Conservation (phyloP, 2,888 invertebrate species). For the Caenorhabditis sp. region DNA sequence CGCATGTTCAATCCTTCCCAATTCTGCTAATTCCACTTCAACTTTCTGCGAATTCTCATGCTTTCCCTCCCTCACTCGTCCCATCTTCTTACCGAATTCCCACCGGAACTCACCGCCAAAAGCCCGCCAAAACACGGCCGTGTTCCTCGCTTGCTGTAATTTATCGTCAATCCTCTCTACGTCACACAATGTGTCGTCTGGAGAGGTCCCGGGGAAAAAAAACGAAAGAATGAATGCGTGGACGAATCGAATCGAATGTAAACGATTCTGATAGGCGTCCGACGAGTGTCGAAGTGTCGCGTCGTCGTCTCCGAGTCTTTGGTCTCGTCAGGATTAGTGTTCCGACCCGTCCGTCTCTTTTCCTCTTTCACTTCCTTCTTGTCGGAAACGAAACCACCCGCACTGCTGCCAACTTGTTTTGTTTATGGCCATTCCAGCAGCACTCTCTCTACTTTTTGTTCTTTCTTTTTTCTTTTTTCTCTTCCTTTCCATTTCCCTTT, state of each 20-base stretch:
- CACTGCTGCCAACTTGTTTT: slow-evolving; percentile 57
- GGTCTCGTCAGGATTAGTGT: slow-evolving; percentile 48
- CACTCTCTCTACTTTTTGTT: slow-evolving; percentile 25
- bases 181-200: slow-evolving; percentile 41
- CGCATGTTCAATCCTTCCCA: no score
- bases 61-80: background rate
- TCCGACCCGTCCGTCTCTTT: slow-evolving; percentile 37
- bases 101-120: slow-evolving; percentile 55
- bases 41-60: background rate
- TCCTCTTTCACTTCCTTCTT: slow-evolving; percentile 13
- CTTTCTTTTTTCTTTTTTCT: slow-evolving; percentile 18
- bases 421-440: slow-evolving; percentile 26
- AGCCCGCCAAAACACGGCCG: slow-evolving; percentile 49
- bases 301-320: slow-evolving; percentile 27
- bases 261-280: slow-evolving; percentile 34
- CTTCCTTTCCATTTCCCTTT: slow-evolving; percentile 6
- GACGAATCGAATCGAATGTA: slow-evolving; percentile 1
- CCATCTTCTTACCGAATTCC: slow-evolving; percentile 48
- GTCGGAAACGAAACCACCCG: background rate
- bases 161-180: slow-evolving; percentile 43
- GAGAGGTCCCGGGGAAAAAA: slow-evolving; percentile 4
- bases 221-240: no score
- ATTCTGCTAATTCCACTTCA: background rate
- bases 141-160: slow-evolving; percentile 34
- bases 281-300: background rate